Conservation (phyloP, 2,888 invertebrate genomes). For the Trissoscelio sp. region DNA sequence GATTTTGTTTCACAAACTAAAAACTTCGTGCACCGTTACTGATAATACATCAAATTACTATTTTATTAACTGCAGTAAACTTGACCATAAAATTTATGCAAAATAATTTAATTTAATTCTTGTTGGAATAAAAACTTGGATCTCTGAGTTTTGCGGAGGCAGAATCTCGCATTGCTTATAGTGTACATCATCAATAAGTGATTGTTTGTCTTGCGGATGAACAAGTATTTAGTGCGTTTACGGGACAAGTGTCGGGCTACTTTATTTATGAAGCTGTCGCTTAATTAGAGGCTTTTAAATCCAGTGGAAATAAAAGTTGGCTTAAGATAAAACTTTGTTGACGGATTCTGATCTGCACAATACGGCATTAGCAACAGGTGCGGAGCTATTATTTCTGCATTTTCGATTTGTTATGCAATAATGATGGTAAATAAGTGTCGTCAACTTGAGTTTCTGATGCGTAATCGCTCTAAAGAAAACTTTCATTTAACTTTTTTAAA, state of each 20-base stretch:
- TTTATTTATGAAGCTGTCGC: constrained; percentile 4
- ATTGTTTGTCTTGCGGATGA: constrained; percentile 22
- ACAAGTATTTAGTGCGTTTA: constrained; percentile 47
- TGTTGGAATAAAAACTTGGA: too few species aligned
- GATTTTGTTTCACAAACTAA: constrained; percentile 34
- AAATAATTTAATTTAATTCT: too few species aligned
- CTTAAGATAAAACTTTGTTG: constrained; percentile 35
- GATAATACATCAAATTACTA: too few species aligned
- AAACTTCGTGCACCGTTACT: background rate
- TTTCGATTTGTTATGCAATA: constrained; percentile 36
- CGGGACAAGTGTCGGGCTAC: constrained; percentile 67
- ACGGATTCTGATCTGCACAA: constrained; percentile 28
- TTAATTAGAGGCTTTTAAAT: constrained; percentile 19
- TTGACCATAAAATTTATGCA: background rate
- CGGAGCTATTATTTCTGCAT: constrained; percentile 19
- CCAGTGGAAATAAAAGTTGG: constrained; percentile 30
- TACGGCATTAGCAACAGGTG: constrained; percentile 58
- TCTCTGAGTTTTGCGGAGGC: too few species aligned
- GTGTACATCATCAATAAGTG: constrained; percentile 13
- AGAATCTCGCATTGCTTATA: too few species aligned
- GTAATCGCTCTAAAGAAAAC: too few species aligned
- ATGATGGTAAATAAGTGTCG: background rate
- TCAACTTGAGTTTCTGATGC: background rate
- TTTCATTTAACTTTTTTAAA: too few species aligned
- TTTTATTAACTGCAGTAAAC: too few species aligned